phyloP scores from a whole-genome alignment of 2,113 vertebrate genomes.

The Halichoerus grypus region DNA sequence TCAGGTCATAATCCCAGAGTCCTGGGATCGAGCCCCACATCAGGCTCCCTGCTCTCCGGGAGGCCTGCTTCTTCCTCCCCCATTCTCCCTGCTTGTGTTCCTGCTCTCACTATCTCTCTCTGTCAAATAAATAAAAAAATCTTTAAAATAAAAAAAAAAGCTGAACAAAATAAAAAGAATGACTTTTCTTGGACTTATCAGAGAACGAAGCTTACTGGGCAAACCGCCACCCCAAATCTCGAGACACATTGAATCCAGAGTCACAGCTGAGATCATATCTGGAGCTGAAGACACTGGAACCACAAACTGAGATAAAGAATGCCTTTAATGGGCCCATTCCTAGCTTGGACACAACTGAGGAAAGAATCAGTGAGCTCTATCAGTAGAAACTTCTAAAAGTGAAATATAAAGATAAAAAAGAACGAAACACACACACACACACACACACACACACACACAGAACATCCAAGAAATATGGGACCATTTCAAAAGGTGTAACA shows the following conservation, averaged over 20 bases:
- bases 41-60: too few species aligned
- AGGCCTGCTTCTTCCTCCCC: too few species aligned
- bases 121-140: too few species aligned
- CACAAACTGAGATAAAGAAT: background rate
- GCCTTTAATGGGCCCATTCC: background rate
- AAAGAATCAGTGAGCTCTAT: background rate
- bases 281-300: background rate
- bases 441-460: background rate
- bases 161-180: background rate
- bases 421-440: too few species aligned
- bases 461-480: background rate
- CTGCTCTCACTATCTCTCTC: too few species aligned
- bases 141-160: background rate
- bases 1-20: too few species aligned
- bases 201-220: background rate
- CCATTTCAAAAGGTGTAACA: background rate
- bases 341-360: background rate
- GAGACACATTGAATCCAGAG: background rate
- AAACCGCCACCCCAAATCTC: background rate
- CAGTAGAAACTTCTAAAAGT: background rate
- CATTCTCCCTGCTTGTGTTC: too few species aligned
- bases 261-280: background rate
- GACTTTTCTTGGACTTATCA: background rate
- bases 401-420: background rate
- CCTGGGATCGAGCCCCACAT: too few species aligned